Evolutionary conservation across 2,113 vertebrate species (phyloP).

Genomic region (Tachysurus fulvidraco): DNA sequence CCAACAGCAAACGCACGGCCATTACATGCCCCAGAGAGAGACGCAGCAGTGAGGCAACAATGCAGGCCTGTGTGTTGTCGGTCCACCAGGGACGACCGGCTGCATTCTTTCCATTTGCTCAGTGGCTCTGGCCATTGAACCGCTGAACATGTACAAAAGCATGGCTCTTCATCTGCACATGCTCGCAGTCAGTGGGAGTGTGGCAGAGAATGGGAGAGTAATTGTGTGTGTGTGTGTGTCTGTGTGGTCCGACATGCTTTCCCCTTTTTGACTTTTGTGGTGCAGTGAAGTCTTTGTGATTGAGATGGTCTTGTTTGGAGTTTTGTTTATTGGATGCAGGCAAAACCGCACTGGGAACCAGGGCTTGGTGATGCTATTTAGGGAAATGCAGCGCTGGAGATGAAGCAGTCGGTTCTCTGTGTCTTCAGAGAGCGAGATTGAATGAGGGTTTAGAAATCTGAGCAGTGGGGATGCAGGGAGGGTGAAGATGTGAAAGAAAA

Average conservation of each 20-base stretch:
- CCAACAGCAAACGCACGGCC: conserved; percentile 32
- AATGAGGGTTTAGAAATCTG: background rate
- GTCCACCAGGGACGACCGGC: conserved; percentile 45
- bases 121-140: conserved; percentile 4
- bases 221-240: conserved; percentile 7
- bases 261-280: background rate
- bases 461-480: background rate
- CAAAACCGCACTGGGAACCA: conserved; percentile 32
- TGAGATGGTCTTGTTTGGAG: background rate
- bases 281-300: conserved; percentile 13
- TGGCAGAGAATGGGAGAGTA: background rate
- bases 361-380: conserved; percentile 39
- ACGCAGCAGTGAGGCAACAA: conserved; percentile 54
- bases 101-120: conserved; percentile 57
- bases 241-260: conserved; percentile 32
- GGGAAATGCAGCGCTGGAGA: conserved; percentile 27
- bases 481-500: background rate
- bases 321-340: conserved; percentile 18
- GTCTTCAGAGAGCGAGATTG: conserved; percentile 23
- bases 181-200: conserved; percentile 6
- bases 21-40: conserved; percentile 48
- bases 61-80: conserved; percentile 54
- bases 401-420: conserved; percentile 36
- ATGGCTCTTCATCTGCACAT: background rate
- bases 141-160: conserved; percentile 10